Evolutionary conservation across 2,888 invertebrate species (phyloP).

Genomic region (Volucella inanis): DNA sequence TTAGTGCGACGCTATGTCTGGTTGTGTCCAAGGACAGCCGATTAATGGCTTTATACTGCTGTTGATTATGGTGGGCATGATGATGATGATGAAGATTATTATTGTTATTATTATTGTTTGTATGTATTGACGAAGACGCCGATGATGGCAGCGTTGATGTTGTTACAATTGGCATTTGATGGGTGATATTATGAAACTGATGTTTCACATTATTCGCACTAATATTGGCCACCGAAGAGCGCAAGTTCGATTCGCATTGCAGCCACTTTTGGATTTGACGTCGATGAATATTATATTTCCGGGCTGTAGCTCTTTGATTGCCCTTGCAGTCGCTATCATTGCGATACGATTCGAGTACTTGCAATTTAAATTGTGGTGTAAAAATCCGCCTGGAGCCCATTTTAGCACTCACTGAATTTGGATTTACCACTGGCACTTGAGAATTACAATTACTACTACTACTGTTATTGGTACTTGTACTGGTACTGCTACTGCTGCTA

Average conservation of each 20-base stretch:
- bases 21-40: constrained; percentile 79
- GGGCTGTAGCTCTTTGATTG: constrained; percentile 94
- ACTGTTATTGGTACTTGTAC: constrained; percentile 40
- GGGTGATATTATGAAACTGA: constrained; percentile 80
- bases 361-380: constrained; percentile 94
- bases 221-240: constrained; percentile 87
- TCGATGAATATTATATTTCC: constrained; percentile 94
- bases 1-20: constrained; percentile 78
- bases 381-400: constrained; percentile 94
- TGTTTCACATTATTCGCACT: constrained; percentile 80
- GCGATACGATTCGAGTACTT: constrained; percentile 94
- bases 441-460: constrained; percentile 64
- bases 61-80: constrained; percentile 71
- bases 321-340: constrained; percentile 94
- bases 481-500: constrained; percentile 70
- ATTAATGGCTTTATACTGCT: constrained; percentile 71
- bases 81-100: constrained; percentile 65
- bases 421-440: constrained; percentile 72
- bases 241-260: constrained; percentile 91
- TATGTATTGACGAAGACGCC: constrained; percentile 70
- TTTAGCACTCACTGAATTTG: constrained; percentile 79
- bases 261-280: constrained; percentile 96
- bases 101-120: constrained; percentile 69
- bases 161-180: constrained; percentile 75
- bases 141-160: constrained; percentile 60